Conservation (phyloP, 1,140 invertebrate genomes). For the Macrocentrus cingulum region DNA sequence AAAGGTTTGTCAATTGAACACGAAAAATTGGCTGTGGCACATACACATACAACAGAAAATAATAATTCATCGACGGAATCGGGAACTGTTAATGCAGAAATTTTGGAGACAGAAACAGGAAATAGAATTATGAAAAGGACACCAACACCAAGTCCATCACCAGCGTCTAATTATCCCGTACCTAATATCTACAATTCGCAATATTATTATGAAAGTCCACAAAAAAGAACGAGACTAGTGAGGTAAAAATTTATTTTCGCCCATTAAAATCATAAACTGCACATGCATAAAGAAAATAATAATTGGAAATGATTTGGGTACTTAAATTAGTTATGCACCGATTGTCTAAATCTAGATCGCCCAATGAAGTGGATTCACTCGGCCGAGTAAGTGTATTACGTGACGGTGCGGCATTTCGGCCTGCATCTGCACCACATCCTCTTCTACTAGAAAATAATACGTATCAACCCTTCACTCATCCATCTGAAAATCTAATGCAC, state of each 20-base stretch:
- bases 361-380: conserved; percentile 57
- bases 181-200: conserved; percentile 45
- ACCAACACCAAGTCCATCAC: conserved; percentile 57
- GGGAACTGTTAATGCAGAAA: conserved; percentile 28
- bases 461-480: conserved; percentile 51
- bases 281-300: no score
- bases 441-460: conserved; percentile 51
- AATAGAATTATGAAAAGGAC: conserved; percentile 46
- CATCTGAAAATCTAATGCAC: conserved; percentile 45
- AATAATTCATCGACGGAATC: conserved; percentile 46
- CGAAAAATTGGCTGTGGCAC: conserved; percentile 71
- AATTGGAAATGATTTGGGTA: no score
- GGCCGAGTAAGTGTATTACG: conserved; percentile 67
- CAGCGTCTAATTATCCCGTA: conserved; percentile 46
- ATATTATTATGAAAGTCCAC: conserved; percentile 54
- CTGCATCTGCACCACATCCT: conserved; percentile 64
- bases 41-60: conserved; percentile 61
- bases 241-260: conserved; percentile 51
- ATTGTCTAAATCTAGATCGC: conserved; percentile 41
- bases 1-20: conserved; percentile 79
- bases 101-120: conserved; percentile 29
- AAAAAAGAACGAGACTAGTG: conserved; percentile 55
- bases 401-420: conserved; percentile 63
- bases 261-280: no score
- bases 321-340: no score